Base-by-base conservation (phyloP, 2,113 vertebrate genomes). In the Lampris incognitus region DNA sequence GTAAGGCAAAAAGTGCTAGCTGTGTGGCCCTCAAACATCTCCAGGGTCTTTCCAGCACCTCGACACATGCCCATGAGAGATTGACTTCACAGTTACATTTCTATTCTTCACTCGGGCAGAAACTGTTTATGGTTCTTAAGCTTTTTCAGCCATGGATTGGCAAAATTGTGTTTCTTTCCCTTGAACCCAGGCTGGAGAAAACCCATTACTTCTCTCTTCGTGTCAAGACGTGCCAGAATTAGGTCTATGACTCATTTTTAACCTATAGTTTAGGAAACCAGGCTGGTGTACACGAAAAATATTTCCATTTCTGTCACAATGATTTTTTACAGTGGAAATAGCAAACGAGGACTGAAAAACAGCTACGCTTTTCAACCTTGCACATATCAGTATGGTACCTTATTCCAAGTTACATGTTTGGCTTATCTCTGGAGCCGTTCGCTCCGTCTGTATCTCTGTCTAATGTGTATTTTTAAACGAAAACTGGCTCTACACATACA, bases 21-120 rank as follows among this genome's bases (percentile, higher is more conserved):
- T 89, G 88, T 88, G 84, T 89, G 78, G 90, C 86, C 90, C 92
- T 95, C 90, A 90, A 87, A 89, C 92, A 93, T 94, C 86, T 79
- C 48, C 24, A 92, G 92, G 90, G 92, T 78, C 83, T 89, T 93
- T 92, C 85, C 89, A 87, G 84, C 91, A 93, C 90, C 90, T 91
- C 91, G 84, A 90, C 92, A 93, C 93, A 94, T 41, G 71, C 85
- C 90, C 94, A 87, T 90, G 90, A 93, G 94, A 81, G 70, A 84
- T 87, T 93, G 65, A 87, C 88, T 90, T 90, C 92, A 82, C 92
- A 88, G 94, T 93, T 92, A 73, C 92, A 88, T 37, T 81, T 71
- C 62, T 24, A 83, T 87, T 94, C 93, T 91, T 93, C 92, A 89
- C 88, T 56, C 42, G 61, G 92, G 77, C 85, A 91, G 86, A 83